Base-by-base conservation (phyloP, 2,888 invertebrate genomes). In the Hoplodrina ambigua region DNA sequence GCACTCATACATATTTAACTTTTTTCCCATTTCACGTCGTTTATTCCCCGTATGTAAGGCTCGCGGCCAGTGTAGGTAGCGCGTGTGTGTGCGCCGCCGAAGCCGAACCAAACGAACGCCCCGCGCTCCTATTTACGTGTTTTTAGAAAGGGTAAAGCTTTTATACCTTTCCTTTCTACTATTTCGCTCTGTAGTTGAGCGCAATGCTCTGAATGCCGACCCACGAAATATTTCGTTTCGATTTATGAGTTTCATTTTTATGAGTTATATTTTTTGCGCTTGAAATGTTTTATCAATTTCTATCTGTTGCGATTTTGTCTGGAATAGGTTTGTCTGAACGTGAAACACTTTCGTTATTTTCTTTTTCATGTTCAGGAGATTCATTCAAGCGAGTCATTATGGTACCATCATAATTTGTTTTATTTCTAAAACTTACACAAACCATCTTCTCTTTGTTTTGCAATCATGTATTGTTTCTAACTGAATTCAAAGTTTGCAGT, bases 1-100 rank as follows among this genome's bases (percentile, higher is more conserved):
- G 89, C 95, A 95, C 95, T 94, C 95, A 94, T 96, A 96, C 95
- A 96, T 96, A 96, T 95, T 96, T 94, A 94, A 95, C 93, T 94
- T 96, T 96, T 96, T 95, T 95, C 94, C 94, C 94, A 95, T 96
- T 95, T 94, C 94, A 93, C 92, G 91, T 94, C 94, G 95, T 94
- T 94, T 95, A 94, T 94, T 93, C 93, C 87, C 89, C 93, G 93
- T 94, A 93, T 94, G 94, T 94, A 89, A 90, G 90, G 87, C 85
- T 87, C 87, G 89, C 86, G 89, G 87, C 82, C 87, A 86, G 88
- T 81, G 86, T 83, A 75, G 78, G 86, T 83, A 83, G 80, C 81
- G 86, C 83, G 90, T 87, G 89, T 92, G 94, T 93, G 94, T 89
- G 93, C 87, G 89, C 85, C 83, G 64, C 73, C 63, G 74, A 67